phyloP scores from a whole-genome alignment of 2,113 vertebrate species.

The Acanthochromis polyacanthus region DNA sequence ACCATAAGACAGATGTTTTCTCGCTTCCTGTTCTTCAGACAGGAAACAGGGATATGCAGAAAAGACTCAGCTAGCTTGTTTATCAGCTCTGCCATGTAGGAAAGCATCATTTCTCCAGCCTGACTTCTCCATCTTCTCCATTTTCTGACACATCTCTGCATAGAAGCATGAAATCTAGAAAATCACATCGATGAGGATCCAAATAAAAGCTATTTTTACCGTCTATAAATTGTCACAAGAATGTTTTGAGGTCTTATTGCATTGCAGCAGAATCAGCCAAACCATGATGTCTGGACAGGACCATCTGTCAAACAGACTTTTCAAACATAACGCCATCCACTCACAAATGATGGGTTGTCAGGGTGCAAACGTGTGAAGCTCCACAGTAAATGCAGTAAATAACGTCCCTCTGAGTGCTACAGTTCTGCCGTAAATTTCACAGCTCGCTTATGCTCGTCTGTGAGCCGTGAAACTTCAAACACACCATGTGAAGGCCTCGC shows the following conservation, averaged over 20 bases:
- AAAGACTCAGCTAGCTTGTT: neutral
- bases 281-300: neutral
- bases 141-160: too few relatives aligned
- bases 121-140: neutral
- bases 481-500: neutral
- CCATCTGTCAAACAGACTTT: constrained; percentile 4
- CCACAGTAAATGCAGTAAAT: neutral
- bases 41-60: constrained; percentile 40
- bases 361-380: neutral
- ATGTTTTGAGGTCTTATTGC: constrained; percentile 4
- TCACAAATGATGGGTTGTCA: constrained; percentile 19
- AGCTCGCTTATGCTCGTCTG: constrained; percentile 7
- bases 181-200: neutral
- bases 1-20: constrained; percentile 48
- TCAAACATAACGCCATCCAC: neutral
- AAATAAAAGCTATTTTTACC: neutral
- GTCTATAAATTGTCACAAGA: neutral
- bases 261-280: constrained; percentile 1
- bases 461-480: constrained; percentile 38
- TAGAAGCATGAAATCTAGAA: too few relatives aligned
- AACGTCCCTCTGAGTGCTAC: neutral
- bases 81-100: neutral
- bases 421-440: constrained; percentile 16
- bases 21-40: constrained; percentile 32
- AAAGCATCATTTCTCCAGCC: neutral